Evolutionary conservation across 2,797 vertebrate species (phyloP), one percentile per base, ranked within the genome.

Genomic region (Sebastes goodei): DNA sequence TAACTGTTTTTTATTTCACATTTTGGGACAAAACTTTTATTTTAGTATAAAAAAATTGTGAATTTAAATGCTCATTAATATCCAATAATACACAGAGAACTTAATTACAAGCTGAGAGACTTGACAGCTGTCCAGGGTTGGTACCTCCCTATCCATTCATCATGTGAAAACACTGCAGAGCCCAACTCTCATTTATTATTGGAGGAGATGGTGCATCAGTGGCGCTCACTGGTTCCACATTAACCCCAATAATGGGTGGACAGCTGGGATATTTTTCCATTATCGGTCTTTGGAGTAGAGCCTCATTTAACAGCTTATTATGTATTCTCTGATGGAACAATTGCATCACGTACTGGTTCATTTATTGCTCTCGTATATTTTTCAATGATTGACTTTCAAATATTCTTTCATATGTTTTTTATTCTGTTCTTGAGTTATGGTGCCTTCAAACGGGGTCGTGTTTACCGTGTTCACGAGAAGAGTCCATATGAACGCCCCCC

Each of bases 221-320:
- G n/a, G 67, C 82, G 69, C 72, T 75, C 79, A 55, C 63, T 71
- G 79, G 66, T 74, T 88, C 74, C 76, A 81, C 65, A 88, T 82
- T 79, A 86, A 84, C 71, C 78, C 66, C 82, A 80, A 52, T 88
- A 80, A 88, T 74, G 78, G 56, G 61, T 33, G 5, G 70, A 83
- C 82, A 83, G 74, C 81, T 79, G 66, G 68, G 66, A 76, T 73
- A 80, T 74, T 74, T 86, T 78, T 81, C 76, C 67, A 82, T 85
- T 69, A 80, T 85, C 75, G 68, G 78, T 64, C 71, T 67, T 46
- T 62, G 55, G 52, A 84, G 63, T 21, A 20, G 56, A 11, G 71
- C 76, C 63, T 56, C 23, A 35, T 20, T 38, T 21, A 14, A 71
- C 63, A 62, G 55, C 20, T 55, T 9, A 11, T 59, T 38, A 17